These are phyloP conservation scores for Clitarchus hookeri DNA, from an alignment of 2,888 invertebrate species.

Conservation along the genomic window DNA sequence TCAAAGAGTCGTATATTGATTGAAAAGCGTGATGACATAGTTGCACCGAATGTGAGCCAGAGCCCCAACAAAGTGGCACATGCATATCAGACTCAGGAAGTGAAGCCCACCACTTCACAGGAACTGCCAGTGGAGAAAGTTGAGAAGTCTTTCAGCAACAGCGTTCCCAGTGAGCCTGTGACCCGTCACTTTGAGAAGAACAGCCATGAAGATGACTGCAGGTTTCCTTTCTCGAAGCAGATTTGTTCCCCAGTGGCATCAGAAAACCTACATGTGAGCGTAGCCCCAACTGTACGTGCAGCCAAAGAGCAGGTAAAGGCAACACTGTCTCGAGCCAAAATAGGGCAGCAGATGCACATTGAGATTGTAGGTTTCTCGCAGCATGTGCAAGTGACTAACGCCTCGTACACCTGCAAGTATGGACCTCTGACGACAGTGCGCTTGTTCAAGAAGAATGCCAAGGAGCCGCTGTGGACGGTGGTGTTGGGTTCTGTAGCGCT, in stretches of 20 bases:
- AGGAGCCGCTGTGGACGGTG: constrained; percentile 45
- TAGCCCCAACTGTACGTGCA: not conserved
- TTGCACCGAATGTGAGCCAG: constrained; percentile 58
- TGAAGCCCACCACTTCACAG: not conserved
- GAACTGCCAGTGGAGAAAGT: not conserved
- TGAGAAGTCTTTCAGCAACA: not conserved
- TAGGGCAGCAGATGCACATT: not conserved
- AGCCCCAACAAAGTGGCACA: constrained; percentile 33
- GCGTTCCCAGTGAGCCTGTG: not conserved
- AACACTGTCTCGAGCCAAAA: not conserved
- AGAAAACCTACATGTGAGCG: not conserved
- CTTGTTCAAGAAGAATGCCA: constrained; percentile 18
- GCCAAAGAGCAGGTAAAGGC: constrained; percentile 6
- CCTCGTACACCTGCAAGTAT: constrained; percentile 30
- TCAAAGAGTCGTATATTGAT: constrained; percentile 80
- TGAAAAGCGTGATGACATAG: constrained; percentile 71
- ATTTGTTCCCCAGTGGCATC: not conserved
- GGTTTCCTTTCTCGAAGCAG: constrained; percentile 10
- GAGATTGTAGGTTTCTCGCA: not conserved
- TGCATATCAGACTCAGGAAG: not conserved
- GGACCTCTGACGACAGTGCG: constrained; percentile 33
- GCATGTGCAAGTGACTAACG: constrained; percentile 33
- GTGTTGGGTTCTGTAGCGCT: constrained; percentile 60
- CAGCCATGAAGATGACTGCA: not conserved
- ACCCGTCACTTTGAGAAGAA: constrained; percentile 19